phyloP scores from a whole-genome alignment of 2,113 vertebrate genomes.

The Tupaia tana region DNA sequence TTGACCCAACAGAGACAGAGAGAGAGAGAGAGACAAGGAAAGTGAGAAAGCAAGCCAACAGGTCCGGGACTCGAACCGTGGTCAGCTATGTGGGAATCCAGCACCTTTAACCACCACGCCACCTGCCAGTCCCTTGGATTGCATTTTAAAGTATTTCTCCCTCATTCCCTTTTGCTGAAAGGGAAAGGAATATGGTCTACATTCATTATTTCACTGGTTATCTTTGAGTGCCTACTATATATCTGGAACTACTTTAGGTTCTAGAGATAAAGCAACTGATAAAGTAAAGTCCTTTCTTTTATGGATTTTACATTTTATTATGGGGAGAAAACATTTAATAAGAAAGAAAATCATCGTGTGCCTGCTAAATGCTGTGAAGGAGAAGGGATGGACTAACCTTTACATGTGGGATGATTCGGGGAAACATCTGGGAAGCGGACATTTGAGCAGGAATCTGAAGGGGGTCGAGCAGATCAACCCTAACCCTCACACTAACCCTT shows the following conservation, averaged over 20 bases:
- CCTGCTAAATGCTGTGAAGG: neutral
- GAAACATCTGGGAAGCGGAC: no score
- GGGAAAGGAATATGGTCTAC: neutral
- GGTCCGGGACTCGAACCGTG: no score
- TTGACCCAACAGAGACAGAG: no score
- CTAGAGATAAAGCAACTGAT: neutral
- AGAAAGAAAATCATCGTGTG: neutral
- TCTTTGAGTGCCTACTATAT: neutral
- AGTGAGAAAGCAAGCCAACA: no score
- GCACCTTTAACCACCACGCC: no score
- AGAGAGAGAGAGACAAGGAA: no score
- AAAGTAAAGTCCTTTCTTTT: neutral
- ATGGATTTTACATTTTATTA: neutral
- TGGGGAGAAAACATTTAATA: neutral
- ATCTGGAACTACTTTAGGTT: neutral
- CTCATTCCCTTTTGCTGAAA: no score
- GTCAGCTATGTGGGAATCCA: no score
- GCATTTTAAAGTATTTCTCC: neutral
- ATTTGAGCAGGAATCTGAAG: neutral
- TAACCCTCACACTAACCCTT: neutral
- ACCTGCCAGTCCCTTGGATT: no score
- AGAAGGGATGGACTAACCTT: neutral
- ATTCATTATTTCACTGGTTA: neutral
- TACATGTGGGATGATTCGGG: accelerated
- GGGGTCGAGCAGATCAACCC: no score